Base-by-base conservation (phyloP, 1,140 invertebrate genomes). In the Maconellicoccus hirsutus region DNA sequence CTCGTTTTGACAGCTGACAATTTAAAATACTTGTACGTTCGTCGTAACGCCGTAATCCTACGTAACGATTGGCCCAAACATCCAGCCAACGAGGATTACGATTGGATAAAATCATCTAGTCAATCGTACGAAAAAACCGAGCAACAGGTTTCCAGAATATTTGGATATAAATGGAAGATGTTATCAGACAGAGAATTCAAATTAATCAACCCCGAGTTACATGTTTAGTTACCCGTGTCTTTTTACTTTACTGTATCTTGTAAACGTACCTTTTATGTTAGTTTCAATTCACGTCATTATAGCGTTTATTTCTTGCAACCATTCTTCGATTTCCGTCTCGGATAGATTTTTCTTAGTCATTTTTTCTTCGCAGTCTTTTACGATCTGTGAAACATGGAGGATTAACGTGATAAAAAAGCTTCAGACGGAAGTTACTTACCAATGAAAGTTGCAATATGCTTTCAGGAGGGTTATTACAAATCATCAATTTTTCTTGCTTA, bases 181-280 rank as follows among this genome's bases (percentile, higher is more conserved):
- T 75, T 92, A 14, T 82, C 83, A 14, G 91, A 93, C 78, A 84
- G 83, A 73, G 84, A 89, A 75, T 93, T 90, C 76, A 85, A 84
- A 70, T 25, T 33, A 12, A 73, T 73, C 23, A 25, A 52, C 70
- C 71, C 69, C 1, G 26, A 71, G 59, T 22, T 71, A 26, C 69
- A 71, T 61, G 3, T 8, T 52, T 52, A 52, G 42, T 52, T 52
- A 52, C 42, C n/a, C 6, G 33, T 7, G n/a, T 52, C n/a, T 52
- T 52, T 4, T 52, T 52, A 16, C 2, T 14, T 52, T 52, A 52
- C n/a, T 52, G 29, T 33, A 6, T 33, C 29, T 33, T 52, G 42
- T 52, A 16, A 52, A 52, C n/a, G n/a, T 8, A 52, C 42, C 42
- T 52, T 16, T 52, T 16, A 16, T 19, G 16, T 52, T 52, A 19